phyloP scores from a whole-genome alignment of 2,888 invertebrate genomes.

The Dromius quadrimaculatus region DNA sequence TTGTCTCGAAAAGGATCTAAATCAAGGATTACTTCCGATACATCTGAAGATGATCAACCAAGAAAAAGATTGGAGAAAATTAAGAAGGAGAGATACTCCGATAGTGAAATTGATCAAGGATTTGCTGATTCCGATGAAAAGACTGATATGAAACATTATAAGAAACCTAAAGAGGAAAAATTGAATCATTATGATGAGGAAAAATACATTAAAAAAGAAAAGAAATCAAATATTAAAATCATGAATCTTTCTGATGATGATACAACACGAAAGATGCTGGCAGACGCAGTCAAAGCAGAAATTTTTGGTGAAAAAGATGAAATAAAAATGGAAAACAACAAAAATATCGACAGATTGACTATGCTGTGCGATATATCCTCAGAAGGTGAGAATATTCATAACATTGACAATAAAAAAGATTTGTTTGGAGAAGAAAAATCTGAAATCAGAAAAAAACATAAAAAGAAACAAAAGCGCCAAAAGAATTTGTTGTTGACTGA shows the following conservation, averaged over 20 bases:
- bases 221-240: constrained; percentile 58
- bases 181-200: constrained; percentile 57
- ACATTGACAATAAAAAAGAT: constrained; percentile 55
- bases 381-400: constrained; percentile 67
- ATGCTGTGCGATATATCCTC: constrained; percentile 66
- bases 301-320: constrained; percentile 59
- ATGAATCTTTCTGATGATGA: constrained; percentile 56
- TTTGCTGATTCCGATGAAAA: constrained; percentile 63
- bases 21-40: constrained; percentile 82
- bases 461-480: constrained; percentile 85
- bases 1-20: constrained; percentile 76
- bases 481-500: constrained; percentile 75
- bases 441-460: constrained; percentile 81
- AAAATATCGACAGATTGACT: constrained; percentile 28
- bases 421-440: constrained; percentile 60
- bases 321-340: constrained; percentile 64
- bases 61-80: constrained; percentile 70
- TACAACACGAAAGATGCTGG: constrained; percentile 60
- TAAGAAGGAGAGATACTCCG: constrained; percentile 74
- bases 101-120: constrained; percentile 70
- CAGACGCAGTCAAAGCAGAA: constrained; percentile 60
- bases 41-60: constrained; percentile 77
- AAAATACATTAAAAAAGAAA: constrained; percentile 62
- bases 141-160: constrained; percentile 55
- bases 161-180: constrained; percentile 59